phyloP scores from a whole-genome alignment of 2,888 invertebrate genomes.

The Branchellion lobata region DNA sequence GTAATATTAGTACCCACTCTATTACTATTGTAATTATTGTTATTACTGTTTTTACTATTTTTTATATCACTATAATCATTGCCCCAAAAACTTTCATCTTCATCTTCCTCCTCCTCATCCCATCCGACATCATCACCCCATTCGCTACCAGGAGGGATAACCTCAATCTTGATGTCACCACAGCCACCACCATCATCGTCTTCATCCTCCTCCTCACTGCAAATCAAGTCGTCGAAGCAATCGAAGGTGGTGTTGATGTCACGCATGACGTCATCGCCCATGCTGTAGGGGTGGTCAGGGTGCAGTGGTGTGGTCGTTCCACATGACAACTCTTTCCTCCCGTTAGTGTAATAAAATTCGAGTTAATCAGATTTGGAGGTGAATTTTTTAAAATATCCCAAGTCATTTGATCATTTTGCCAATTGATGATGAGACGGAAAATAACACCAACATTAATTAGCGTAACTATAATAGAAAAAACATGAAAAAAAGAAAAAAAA shows the following conservation, averaged over 20 bases:
- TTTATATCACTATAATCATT: background rate
- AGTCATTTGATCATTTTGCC: too few species aligned
- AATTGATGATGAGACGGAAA: too few species aligned
- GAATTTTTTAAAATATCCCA: too few species aligned
- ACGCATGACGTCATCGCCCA: slow-evolving; percentile 52
- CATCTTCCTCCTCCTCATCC: background rate
- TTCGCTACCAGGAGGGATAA: background rate
- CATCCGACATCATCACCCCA: background rate
- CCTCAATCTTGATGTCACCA: slow-evolving; percentile 10
- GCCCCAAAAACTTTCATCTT: background rate
- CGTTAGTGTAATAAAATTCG: too few species aligned
- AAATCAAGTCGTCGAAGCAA: slow-evolving; percentile 43
- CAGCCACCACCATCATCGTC: slow-evolving; percentile 30
- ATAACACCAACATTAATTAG: too few species aligned
- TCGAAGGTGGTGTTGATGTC: slow-evolving; percentile 49
- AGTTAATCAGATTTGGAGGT: too few species aligned
- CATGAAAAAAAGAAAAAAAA: too few species aligned
- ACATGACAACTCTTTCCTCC: background rate
- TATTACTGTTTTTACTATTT: background rate
- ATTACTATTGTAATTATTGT: background rate
- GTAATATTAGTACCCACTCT: background rate
- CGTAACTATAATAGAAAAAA: too few species aligned
- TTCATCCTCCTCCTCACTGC: slow-evolving; percentile 16
- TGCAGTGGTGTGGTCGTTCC: slow-evolving; percentile 76
- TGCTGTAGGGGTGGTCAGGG: slow-evolving; percentile 88